Evolutionary conservation across 2,797 vertebrate genomes (phyloP).

Genomic region (Geotrypetes seraphini): DNA sequence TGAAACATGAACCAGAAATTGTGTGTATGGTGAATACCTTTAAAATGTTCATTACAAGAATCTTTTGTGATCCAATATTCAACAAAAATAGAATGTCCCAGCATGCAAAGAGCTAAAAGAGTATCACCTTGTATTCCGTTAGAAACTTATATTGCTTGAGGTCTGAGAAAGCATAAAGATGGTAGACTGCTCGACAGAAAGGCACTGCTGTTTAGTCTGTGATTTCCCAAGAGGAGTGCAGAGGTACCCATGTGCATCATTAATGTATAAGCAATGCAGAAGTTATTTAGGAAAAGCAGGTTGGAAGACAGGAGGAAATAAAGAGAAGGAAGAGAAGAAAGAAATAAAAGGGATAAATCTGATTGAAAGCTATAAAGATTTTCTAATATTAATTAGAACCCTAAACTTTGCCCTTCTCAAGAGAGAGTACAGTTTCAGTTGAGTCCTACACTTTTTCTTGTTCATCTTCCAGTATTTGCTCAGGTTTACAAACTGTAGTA

Average conservation of each 20-base stretch:
- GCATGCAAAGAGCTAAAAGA: conserved; percentile 49
- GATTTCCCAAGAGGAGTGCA: conserved; percentile 55
- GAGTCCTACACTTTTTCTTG: not conserved
- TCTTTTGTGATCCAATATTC: too few relatives aligned
- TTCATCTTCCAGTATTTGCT: conserved; percentile 1
- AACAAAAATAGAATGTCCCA: too few relatives aligned
- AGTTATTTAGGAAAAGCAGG: conserved; percentile 51
- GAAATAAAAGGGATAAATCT: conserved; percentile 54
- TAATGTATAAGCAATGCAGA: conserved; percentile 48
- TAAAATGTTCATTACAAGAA: too few relatives aligned
- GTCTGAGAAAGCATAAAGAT: conserved; percentile 99
- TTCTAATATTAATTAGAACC: conserved; percentile 11
- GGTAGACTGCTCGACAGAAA: conserved; percentile 93
- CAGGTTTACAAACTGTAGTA: not conserved
- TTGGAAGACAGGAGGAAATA: conserved; percentile 42
- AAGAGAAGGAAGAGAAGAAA: conserved; percentile 30
- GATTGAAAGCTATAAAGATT: conserved; percentile 39
- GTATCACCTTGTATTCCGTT: conserved; percentile 77
- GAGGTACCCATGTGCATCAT: conserved; percentile 46
- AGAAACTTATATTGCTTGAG: conserved; percentile 96
- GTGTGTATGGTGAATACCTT: too few relatives aligned
- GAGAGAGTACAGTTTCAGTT: too few relatives aligned
- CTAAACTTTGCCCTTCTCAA: too few relatives aligned
- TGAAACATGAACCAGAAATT: too few relatives aligned
- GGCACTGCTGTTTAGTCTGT: conserved; percentile 83